phyloP scores from a whole-genome alignment of 2,888 invertebrate species.

The Thecocarcelia acutangulata region DNA sequence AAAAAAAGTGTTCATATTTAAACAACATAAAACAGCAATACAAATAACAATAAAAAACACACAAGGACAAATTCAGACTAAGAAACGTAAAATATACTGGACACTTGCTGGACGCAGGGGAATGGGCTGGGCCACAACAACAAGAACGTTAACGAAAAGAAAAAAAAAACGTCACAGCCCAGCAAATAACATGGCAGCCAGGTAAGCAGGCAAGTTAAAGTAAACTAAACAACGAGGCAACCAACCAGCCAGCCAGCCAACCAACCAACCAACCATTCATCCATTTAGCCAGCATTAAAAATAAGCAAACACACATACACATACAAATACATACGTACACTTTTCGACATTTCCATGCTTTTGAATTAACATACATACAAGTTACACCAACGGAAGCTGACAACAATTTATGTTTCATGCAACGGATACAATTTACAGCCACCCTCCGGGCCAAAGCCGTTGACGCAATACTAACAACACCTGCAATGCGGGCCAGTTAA shows the following conservation, averaged over 20 bases:
- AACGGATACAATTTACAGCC: conserved; percentile 80
- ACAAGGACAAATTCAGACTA: conserved; percentile 35
- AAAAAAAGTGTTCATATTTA: conserved; percentile 17
- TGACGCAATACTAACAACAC: conserved; percentile 68
- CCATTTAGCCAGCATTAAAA: conserved; percentile 39
- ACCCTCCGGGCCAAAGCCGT: conserved; percentile 67
- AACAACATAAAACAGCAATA: conserved; percentile 37
- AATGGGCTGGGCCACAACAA: conserved; percentile 33
- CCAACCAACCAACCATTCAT: conserved; percentile 47
- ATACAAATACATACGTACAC: no score
- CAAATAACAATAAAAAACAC: not conserved
- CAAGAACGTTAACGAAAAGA: no score
- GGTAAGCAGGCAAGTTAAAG: conserved; percentile 28
- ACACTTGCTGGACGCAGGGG: conserved; percentile 70
- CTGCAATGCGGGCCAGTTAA: conserved; percentile 64
- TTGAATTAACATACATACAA: conserved; percentile 12
- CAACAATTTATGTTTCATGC: conserved; percentile 78
- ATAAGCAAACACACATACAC: not conserved
- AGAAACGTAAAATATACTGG: conserved; percentile 72
- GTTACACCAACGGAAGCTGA: conserved; percentile 75
- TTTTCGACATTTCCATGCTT: not conserved
- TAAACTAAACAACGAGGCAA: conserved; percentile 34
- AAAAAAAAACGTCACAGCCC: conserved; percentile 35
- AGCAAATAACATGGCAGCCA: conserved; percentile 18
- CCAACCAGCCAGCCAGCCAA: conserved; percentile 31